phyloP scores from a whole-genome alignment of 2,797 vertebrate species.

The Hapalemur alaotrensis region DNA sequence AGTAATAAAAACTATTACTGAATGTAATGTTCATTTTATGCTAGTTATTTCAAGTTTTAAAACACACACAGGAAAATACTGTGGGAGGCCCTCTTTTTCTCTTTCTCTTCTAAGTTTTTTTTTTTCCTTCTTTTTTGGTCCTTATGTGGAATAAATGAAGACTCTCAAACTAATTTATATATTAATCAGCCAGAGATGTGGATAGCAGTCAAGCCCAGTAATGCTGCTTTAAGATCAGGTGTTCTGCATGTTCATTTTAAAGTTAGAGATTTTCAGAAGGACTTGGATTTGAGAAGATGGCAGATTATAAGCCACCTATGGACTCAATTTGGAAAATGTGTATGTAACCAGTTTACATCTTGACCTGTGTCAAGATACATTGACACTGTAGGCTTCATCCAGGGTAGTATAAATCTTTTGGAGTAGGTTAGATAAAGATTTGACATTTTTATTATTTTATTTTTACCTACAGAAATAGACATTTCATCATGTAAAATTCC shows the following conservation, averaged over 20 bases:
- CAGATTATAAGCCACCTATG: background rate
- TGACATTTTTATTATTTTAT: slow-evolving; percentile 69
- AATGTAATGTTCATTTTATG: slow-evolving; percentile 56
- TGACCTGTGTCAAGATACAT: background rate
- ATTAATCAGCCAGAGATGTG: background rate
- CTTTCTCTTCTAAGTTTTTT: background rate
- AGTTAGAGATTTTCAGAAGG: background rate
- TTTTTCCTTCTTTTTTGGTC: background rate
- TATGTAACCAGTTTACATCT: slow-evolving; percentile 16
- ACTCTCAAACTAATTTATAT: background rate
- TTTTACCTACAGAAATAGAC: slow-evolving; percentile 54
- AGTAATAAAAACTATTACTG: background rate
- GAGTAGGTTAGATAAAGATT: slow-evolving; percentile 52
- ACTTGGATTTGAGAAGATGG: slow-evolving; percentile 8
- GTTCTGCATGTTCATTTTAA: background rate
- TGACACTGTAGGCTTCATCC: background rate
- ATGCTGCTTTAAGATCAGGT: background rate
- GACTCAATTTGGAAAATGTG: background rate
- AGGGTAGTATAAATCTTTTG: slow-evolving; percentile 41
- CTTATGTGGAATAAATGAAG: background rate
- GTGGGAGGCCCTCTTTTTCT: background rate
- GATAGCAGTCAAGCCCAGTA: background rate
- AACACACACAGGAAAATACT: slow-evolving; percentile 17
- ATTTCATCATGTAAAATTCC: slow-evolving; percentile 74
- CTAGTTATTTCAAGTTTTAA: slow-evolving; percentile 67